These are phyloP conservation scores for Tuta absoluta DNA, from an alignment of 2,888 invertebrate species.

Conservation along the genomic window DNA sequence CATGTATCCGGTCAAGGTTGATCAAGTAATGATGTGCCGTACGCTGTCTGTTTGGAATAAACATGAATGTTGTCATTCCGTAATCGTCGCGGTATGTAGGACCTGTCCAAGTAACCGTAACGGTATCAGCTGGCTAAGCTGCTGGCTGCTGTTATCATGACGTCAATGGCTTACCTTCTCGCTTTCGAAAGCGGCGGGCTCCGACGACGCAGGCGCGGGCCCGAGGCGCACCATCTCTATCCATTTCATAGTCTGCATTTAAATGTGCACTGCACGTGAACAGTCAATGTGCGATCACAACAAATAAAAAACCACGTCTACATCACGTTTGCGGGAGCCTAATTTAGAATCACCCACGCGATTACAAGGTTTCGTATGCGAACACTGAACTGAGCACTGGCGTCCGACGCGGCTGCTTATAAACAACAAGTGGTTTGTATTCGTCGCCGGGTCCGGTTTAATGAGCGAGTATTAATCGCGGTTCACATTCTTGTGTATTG, in stretches of 20 bases:
- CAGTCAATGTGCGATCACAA: slow-evolving; percentile 43
- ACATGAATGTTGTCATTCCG: not conserved
- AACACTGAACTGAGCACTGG: slow-evolving; percentile 60
- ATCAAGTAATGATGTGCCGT: slow-evolving; percentile 15
- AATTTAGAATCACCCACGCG: slow-evolving; percentile 71
- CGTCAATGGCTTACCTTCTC: slow-evolving; percentile 62
- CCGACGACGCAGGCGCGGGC: slow-evolving; percentile 44
- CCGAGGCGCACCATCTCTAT: slow-evolving; percentile 76
- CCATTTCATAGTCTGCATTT: slow-evolving; percentile 76
- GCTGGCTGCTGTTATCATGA: not conserved
- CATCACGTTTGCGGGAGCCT: slow-evolving; percentile 61
- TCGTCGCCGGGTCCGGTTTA: slow-evolving; percentile 46
- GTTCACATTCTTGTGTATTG: slow-evolving; percentile 43
- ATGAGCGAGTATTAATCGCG: slow-evolving; percentile 52
- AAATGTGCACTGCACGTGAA: slow-evolving; percentile 29
- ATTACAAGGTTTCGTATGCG: slow-evolving; percentile 66
- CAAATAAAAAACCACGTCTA: slow-evolving; percentile 53
- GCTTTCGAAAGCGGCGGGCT: slow-evolving; percentile 60
- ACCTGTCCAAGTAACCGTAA: slow-evolving; percentile 48
- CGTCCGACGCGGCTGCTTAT: slow-evolving; percentile 60
- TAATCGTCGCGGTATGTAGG: slow-evolving; percentile 8
- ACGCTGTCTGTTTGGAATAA: slow-evolving; percentile 10
- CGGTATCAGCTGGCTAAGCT: slow-evolving; percentile 41
- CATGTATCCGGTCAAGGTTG: slow-evolving; percentile 12
- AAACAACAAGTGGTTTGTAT: slow-evolving; percentile 60